Evolutionary conservation across 2,113 vertebrate genomes (phyloP), one percentile per base, ranked within the genome.

Genomic region (Myodes glareolus): DNA sequence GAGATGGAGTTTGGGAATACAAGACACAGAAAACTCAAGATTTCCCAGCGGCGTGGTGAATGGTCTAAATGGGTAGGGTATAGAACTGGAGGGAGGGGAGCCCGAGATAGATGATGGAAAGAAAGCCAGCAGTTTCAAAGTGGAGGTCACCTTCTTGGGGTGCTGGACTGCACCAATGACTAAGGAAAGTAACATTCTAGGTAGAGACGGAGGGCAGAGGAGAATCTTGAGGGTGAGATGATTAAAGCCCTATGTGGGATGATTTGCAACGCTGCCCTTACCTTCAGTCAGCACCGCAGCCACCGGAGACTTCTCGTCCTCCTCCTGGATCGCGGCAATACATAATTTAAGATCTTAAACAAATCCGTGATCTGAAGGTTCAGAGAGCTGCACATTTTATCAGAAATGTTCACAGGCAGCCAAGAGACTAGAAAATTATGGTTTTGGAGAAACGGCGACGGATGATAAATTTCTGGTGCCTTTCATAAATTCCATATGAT

Each of bases 401-500:
- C 81, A 95, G 92, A 96, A 97, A 91, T 91, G 68, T 87, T 97
- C 91, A 61, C 72, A 97, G 88, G 73, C 78, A 93, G 96, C 52
- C 61, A 90, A 95, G 86, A 96, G 52, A 94, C 92, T 86, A 94
- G 82, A 95, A 97, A 97, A 98, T 97, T 84, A 92, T 73, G 68
- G 76, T 92, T 96, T 89, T 21, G 75, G 91, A 92, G 92, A 47
- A 87, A 94, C 91, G 92, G 86, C 67, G 33, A 94, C 70, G 72
- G 94, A 68, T 50, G 47, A 96, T 97, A 95, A 91, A 97, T 97
- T 90, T 94, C 85, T 6, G 36, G 88, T 76, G n/a, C 55, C 95
- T 94, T 97, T 96, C 95, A 96, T 96, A 95, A 97, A 96, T 97
- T 93, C 82, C 94, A 67, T 45, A 36, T 67, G 84, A 93, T 63